Conservation (phyloP, 2,888 invertebrate genomes). For the Lasioglossum vierecki region DNA sequence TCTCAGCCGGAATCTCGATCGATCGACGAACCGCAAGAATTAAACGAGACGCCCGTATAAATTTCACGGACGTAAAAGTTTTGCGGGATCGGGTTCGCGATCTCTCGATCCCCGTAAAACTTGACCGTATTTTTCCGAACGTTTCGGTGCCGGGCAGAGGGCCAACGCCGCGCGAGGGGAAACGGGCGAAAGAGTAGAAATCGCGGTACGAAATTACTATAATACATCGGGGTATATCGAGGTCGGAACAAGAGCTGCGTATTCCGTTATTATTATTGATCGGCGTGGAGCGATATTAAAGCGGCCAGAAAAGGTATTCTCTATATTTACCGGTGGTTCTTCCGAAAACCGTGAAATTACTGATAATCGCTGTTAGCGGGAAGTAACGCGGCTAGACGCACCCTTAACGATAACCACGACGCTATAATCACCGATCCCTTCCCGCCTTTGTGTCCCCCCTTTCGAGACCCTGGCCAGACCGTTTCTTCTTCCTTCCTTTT, state of each 20-base stretch:
- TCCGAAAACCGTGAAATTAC: slow-evolving; percentile 82
- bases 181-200: slow-evolving; percentile 39
- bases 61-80: slow-evolving; percentile 26
- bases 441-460: neutral
- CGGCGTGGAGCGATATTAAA: slow-evolving; percentile 79
- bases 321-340: slow-evolving; percentile 80
- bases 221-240: slow-evolving; percentile 74
- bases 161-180: slow-evolving; percentile 26
- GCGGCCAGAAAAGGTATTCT: slow-evolving; percentile 75
- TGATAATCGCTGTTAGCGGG: slow-evolving; percentile 77
- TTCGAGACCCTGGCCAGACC: neutral
- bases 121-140: slow-evolving; percentile 24
- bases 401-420: slow-evolving; percentile 70
- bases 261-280: slow-evolving; percentile 83
- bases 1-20: neutral
- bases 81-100: slow-evolving; percentile 1
- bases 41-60: slow-evolving; percentile 15
- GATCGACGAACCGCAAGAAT: slow-evolving; percentile 26
- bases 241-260: slow-evolving; percentile 76
- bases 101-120: slow-evolving; percentile 28
- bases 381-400: slow-evolving; percentile 67
- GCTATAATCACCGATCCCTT: slow-evolving; percentile 62
- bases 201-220: slow-evolving; percentile 80
- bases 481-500: too few relatives aligned
- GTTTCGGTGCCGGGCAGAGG: slow-evolving; percentile 31